phyloP scores from a whole-genome alignment of 2,113 vertebrate genomes.

The Antigone vipio region DNA sequence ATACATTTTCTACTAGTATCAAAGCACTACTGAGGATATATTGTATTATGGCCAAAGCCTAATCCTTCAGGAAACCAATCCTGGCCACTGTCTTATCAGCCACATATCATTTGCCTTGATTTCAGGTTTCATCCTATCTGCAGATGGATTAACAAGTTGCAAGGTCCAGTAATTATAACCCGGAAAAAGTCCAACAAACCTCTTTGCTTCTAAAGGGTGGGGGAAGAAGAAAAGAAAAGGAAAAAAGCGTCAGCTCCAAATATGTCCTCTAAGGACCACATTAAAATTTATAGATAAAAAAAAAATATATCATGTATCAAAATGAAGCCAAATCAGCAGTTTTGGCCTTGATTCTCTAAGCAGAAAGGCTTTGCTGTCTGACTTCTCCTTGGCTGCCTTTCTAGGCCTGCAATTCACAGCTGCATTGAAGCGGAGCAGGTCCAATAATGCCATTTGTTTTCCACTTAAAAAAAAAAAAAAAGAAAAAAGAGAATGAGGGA shows the following conservation, averaged over 20 bases:
- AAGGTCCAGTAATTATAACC: background rate
- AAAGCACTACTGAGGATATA: background rate
- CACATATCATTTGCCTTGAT: background rate
- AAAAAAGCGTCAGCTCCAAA: conserved; percentile 44
- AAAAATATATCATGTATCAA: conserved; percentile 17
- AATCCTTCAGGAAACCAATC: background rate
- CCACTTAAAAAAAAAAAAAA: background rate
- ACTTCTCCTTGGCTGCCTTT: conserved; percentile 64
- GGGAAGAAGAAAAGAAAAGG: conserved; percentile 20
- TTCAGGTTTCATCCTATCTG: conserved; percentile 2
- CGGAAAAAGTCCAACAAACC: background rate
- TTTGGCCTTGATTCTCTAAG: conserved; percentile 55
- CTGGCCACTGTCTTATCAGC: background rate
- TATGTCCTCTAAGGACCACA: conserved; percentile 43
- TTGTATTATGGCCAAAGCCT: background rate
- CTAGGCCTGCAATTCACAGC: conserved; percentile 69
- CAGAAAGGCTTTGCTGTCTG: conserved; percentile 55
- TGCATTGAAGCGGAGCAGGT: conserved; percentile 47
- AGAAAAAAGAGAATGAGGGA: background rate
- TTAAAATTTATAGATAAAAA: conserved; percentile 66
- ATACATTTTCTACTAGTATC: background rate
- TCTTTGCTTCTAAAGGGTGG: background rate
- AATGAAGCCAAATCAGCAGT: conserved; percentile 70
- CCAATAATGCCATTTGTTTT: conserved; percentile 74
- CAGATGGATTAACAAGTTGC: conserved; percentile 30